Conservation (phyloP, 2,888 invertebrate species). For the Clostera curtula region DNA sequence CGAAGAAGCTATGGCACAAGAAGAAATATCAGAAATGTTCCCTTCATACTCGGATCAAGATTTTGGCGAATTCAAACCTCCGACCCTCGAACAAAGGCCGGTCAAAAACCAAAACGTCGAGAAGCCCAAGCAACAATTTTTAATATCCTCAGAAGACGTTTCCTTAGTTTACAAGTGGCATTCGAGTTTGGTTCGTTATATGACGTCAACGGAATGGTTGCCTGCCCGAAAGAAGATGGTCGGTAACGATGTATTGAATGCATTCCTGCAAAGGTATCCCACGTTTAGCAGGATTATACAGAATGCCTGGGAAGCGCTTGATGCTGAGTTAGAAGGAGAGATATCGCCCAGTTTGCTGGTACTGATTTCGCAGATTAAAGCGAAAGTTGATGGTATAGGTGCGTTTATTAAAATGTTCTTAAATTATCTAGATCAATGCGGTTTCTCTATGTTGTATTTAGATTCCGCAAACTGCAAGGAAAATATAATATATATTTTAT, state of each 20-base stretch:
- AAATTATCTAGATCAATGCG: neutral
- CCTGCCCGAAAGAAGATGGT: slow-evolving; percentile 58
- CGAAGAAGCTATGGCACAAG: slow-evolving; percentile 79
- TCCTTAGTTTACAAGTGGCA: slow-evolving; percentile 77
- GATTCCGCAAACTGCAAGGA: too few relatives aligned
- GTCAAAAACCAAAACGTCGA: slow-evolving; percentile 31
- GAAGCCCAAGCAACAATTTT: slow-evolving; percentile 32
- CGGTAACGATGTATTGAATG: slow-evolving; percentile 48
- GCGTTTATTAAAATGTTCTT: slow-evolving; percentile 15
- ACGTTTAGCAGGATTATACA: slow-evolving; percentile 73
- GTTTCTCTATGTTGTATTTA: too few relatives aligned
- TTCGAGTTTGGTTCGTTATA: slow-evolving; percentile 71
- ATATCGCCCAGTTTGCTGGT: slow-evolving; percentile 76
- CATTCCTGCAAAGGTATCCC: slow-evolving; percentile 75
- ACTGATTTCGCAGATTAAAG: slow-evolving; percentile 68
- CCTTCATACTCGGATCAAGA: slow-evolving; percentile 80
- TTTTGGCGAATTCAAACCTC: slow-evolving; percentile 79
- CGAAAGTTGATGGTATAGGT: slow-evolving; percentile 62
- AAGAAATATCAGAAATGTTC: slow-evolving; percentile 81
- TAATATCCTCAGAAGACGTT: slow-evolving; percentile 72
- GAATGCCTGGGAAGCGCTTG: slow-evolving; percentile 64
- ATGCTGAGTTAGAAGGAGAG: slow-evolving; percentile 68
- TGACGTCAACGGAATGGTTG: slow-evolving; percentile 78
- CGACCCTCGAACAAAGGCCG: slow-evolving; percentile 64
- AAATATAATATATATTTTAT: too few relatives aligned